phyloP scores from a whole-genome alignment of 2,113 vertebrate genomes.

The Thalassoma bifasciatum region DNA sequence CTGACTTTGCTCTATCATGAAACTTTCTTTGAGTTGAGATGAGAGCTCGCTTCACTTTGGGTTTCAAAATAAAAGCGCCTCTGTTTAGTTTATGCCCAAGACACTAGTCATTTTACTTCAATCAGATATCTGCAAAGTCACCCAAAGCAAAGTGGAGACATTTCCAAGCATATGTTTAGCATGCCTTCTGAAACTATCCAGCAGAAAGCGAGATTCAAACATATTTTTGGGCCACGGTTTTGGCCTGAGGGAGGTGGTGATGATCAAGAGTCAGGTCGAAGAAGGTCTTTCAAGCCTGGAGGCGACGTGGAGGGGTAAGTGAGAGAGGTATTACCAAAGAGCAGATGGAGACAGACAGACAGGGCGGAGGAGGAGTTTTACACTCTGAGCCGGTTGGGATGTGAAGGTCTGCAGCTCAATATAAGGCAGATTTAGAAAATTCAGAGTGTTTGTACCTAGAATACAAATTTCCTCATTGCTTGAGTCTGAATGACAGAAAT shows the following conservation, averaged over 20 bases:
- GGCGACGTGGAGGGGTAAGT: conserved; percentile 20
- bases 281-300: conserved; percentile 25
- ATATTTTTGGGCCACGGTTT: neutral
- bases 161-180: conserved; percentile 10
- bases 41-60: neutral
- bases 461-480: conserved; percentile 13
- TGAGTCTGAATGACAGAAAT: conserved; percentile 27
- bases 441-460: conserved; percentile 16
- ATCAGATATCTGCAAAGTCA: neutral
- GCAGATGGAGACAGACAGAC: conserved; percentile 4
- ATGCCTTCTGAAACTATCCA: neutral
- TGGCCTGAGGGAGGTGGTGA: conserved; percentile 2
- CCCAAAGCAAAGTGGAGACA: conserved; percentile 7
- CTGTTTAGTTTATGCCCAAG: neutral
- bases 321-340: conserved; percentile 10
- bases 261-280: conserved; percentile 27
- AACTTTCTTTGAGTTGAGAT: neutral
- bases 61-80: neutral
- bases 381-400: conserved; percentile 1
- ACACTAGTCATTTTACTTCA: conserved; percentile 23
- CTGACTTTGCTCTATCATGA: neutral
- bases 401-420: neutral
- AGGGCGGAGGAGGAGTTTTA: neutral
- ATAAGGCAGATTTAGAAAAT: neutral
- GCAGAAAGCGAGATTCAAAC: conserved; percentile 5